Conservation (phyloP, 2,113 vertebrate species). For the Mandrillus leucophaeus region DNA sequence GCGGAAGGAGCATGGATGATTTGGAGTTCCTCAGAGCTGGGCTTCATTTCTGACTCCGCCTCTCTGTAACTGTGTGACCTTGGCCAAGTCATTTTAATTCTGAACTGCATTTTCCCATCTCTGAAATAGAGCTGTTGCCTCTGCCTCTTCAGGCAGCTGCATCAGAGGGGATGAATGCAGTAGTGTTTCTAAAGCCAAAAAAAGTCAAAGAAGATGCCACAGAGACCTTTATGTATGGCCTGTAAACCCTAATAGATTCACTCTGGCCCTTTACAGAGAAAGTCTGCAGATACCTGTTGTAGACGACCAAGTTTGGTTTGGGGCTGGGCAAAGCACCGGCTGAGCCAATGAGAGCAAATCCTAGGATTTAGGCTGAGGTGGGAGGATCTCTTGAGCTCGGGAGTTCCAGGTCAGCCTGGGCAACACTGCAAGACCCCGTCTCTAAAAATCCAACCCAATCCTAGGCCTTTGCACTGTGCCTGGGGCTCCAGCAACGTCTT, state of each 20-base stretch:
- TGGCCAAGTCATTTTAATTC: not conserved
- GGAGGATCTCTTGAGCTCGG: too few species aligned
- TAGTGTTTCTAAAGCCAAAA: not conserved
- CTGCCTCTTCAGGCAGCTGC: not conserved
- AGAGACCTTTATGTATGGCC: not conserved
- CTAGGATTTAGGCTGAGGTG: not conserved
- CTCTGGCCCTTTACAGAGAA: not conserved
- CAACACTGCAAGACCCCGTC: too few species aligned
- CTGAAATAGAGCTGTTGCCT: not conserved
- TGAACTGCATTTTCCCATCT: not conserved
- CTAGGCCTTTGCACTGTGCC: not conserved
- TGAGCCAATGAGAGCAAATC: not conserved
- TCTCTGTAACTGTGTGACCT: not conserved
- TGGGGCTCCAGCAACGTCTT: not conserved
- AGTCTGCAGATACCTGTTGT: fast-evolving
- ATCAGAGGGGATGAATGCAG: not conserved
- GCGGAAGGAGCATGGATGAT: not conserved
- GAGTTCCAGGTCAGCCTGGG: too few species aligned
- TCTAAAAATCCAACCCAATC: too few species aligned
- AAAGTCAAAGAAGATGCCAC: not conserved
- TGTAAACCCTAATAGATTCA: not conserved
- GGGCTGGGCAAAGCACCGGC: fast-evolving
- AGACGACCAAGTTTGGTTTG: not conserved
- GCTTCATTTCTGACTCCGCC: not conserved
- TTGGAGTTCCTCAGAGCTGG: not conserved